Conservation (phyloP, 1,140 invertebrate species). For the Patella vulgata region DNA sequence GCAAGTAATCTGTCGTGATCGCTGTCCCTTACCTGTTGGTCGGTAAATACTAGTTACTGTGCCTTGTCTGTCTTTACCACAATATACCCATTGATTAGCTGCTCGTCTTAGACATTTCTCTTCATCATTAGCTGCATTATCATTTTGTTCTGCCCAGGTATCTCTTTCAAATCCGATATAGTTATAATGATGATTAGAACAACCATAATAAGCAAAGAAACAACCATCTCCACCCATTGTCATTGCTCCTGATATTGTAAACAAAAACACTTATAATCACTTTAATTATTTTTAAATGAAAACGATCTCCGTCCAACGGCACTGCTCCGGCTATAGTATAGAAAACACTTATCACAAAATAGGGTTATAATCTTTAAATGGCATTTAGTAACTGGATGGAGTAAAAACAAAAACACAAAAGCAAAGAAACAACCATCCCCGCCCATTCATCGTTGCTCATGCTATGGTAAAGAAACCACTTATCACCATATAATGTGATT, state of each 20-base stretch:
- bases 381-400: too few species aligned
- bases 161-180: slow-evolving; percentile 8
- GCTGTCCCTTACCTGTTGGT: slow-evolving; percentile 31
- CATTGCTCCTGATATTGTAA: slow-evolving; percentile 32
- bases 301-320: too few species aligned
- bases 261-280: too few species aligned
- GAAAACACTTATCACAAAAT: too few species aligned
- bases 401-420: too few species aligned
- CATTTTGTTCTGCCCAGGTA: slow-evolving; percentile 12
- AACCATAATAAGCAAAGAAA: slow-evolving; percentile 37
- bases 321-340: too few species aligned
- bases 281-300: too few species aligned
- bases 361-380: too few species aligned
- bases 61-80: slow-evolving; percentile 17
- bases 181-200: slow-evolving; percentile 17
- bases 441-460: too few species aligned
- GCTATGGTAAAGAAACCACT: too few species aligned
- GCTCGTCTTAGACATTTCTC: slow-evolving; percentile 28
- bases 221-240: slow-evolving; percentile 40
- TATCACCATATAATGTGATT: too few species aligned
- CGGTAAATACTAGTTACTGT: slow-evolving; percentile 31
- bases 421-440: too few species aligned
- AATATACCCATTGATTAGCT: slow-evolving; percentile 19
- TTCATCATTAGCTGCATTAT: slow-evolving; percentile 7
- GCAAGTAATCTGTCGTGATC: not conserved